Base-by-base conservation (phyloP, 1,140 invertebrate genomes). In the Bombus superbus region DNA sequence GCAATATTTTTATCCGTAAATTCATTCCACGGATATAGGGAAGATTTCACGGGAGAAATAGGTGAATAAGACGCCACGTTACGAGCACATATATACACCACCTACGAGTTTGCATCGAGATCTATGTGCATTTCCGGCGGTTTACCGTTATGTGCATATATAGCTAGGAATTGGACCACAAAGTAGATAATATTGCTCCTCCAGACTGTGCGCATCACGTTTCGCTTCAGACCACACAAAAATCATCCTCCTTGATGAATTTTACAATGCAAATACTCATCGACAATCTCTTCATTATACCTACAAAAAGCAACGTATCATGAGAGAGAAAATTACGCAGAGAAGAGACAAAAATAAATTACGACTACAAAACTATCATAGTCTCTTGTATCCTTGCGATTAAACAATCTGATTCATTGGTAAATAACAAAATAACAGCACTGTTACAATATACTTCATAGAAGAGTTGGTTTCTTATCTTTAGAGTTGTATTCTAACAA, bases 121-220 rank as follows among this genome's bases (percentile, higher is more conserved):
- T 69, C 81, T 76, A 81, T 57, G 38, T 81, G 73, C 73, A 76
- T 86, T 83, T 83, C 85, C 53, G 73, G 72, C 64, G 80, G 80
- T 86, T 81, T 57, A 62, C 85, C 85, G 62, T 86, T 75, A 66
- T 77, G 66, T 74, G 75, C 76, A 38, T 53, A 69, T 68, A 68
- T 53, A n/a, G 40, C 83, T 68, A 66, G 76, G 71, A 87, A 87
- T 85, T 85, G 76, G 76, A 87, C 59, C 82, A 74, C 68, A 85
- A 85, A 69, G 62, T 47, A 64, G 76, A 73, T 83, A 85, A 87
- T 85, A 85, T 85, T 72, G 85, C 57, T 77, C n/a, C 69, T 44
- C 22, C 28, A n/a, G 53, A 64, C 75, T 22, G 18, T 64, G 28
- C 32, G 57, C 42, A 53, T 64, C 38, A 15, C 40, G 42, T 68